Evolutionary conservation across 1,140 invertebrate species (phyloP).

Genomic region (Ceratina japonica): DNA sequence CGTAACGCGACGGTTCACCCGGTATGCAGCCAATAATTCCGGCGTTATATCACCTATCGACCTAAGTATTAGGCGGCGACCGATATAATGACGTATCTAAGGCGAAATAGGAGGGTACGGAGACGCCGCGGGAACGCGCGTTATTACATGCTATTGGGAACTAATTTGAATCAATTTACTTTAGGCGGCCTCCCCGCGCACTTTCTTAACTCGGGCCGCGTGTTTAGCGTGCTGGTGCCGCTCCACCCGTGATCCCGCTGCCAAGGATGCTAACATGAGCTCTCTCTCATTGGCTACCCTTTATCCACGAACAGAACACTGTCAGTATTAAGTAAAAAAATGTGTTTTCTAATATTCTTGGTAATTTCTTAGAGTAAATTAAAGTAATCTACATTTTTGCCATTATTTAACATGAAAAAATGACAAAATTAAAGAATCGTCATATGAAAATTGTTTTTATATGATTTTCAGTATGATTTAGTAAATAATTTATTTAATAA

Average conservation of each 20-base stretch:
- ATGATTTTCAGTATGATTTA: too few species aligned
- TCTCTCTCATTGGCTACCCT: background rate
- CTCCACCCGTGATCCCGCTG: conserved; percentile 38
- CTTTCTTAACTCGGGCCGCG: conserved; percentile 58
- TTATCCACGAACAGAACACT: too few species aligned
- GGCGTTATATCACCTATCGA: conserved; percentile 77
- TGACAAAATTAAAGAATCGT: too few species aligned
- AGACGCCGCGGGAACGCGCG: conserved; percentile 67
- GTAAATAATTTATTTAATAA: too few species aligned
- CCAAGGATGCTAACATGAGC: conserved; percentile 42
- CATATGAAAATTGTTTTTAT: too few species aligned
- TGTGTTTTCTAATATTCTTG: too few species aligned
- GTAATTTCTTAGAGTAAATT: too few species aligned
- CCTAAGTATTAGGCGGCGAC: conserved; percentile 79
- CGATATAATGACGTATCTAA: conserved; percentile 76
- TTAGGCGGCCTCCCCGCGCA: conserved; percentile 62
- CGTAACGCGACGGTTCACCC: conserved; percentile 67
- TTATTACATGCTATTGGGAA: conserved; percentile 77
- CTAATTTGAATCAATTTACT: conserved; percentile 79
- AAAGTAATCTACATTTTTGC: too few species aligned
- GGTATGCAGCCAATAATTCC: conserved; percentile 73
- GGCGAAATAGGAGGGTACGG: conserved; percentile 69
- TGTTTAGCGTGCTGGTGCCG: conserved; percentile 50
- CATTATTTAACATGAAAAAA: too few species aligned
- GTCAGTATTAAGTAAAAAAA: too few species aligned